Evolutionary conservation across 2,113 vertebrate genomes (phyloP).

Genomic region (Murina feae): DNA sequence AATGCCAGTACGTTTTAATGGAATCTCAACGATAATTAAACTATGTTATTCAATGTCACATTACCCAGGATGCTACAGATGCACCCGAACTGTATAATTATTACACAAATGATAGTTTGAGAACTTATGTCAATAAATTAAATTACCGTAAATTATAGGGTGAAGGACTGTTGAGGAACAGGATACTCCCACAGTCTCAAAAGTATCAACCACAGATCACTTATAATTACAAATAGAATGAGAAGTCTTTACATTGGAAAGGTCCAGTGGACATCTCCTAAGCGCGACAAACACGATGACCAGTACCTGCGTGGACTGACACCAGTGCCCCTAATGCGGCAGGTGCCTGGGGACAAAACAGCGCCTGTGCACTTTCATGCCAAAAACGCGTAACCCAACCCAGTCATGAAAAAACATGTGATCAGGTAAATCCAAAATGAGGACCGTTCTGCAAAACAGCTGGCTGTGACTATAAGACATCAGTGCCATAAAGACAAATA

Average conservation of each 20-base stretch:
- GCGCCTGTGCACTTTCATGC: not conserved
- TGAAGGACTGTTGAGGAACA: not conserved
- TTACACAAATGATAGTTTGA: not conserved
- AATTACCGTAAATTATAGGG: not conserved
- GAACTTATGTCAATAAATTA: not conserved
- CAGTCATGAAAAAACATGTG: not conserved
- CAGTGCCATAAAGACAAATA: not conserved
- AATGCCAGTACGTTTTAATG: not conserved
- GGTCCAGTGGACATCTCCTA: not conserved
- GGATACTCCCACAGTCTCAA: not conserved
- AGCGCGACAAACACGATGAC: not conserved
- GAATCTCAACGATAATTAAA: not conserved
- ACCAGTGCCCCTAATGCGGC: fast-evolving
- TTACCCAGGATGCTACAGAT: not conserved
- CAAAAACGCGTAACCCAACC: not conserved
- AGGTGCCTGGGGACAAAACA: fast-evolving
- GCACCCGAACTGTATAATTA: not conserved
- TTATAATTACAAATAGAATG: too few relatives aligned
- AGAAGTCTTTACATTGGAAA: not conserved
- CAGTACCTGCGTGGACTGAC: not conserved
- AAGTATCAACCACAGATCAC: not conserved
- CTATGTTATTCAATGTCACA: not conserved
- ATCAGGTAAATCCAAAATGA: not conserved
- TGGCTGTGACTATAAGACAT: not conserved
- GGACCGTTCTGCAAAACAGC: not conserved